Evolutionary conservation across 2,797 vertebrate genomes (phyloP).

Genomic region (Sorex maritimensis): DNA sequence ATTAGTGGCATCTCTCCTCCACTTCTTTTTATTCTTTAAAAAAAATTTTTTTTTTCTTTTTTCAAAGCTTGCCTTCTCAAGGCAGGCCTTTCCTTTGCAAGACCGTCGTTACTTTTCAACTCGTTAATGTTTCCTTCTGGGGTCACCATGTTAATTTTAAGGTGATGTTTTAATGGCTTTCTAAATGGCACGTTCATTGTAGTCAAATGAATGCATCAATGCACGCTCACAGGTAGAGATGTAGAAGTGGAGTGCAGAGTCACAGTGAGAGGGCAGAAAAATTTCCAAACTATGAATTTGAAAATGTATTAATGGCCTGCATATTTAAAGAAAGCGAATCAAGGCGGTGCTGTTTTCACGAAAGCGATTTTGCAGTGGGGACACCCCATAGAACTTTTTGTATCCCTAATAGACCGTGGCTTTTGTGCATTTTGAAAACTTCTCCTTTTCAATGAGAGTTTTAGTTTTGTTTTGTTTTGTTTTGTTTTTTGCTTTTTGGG

Average conservation of each 20-base stretch:
- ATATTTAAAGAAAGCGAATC: slow-evolving; percentile 85
- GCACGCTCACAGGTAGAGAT: slow-evolving; percentile 85
- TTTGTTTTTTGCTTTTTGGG: background rate
- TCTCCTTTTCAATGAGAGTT: slow-evolving; percentile 80
- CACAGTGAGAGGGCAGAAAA: slow-evolving; percentile 74
- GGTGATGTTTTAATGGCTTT: slow-evolving; percentile 87
- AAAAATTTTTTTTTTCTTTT: background rate
- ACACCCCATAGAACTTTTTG: slow-evolving; percentile 80
- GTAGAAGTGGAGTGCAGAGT: slow-evolving; percentile 79
- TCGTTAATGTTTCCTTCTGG: slow-evolving; percentile 83
- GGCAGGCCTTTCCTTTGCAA: slow-evolving; percentile 77
- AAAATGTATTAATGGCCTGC: slow-evolving; percentile 85
- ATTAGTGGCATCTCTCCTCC: slow-evolving; percentile 56
- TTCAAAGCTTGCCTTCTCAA: slow-evolving; percentile 72
- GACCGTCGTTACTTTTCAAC: slow-evolving; percentile 82
- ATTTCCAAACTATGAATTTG: slow-evolving; percentile 79
- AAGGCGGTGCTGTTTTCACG: slow-evolving; percentile 82
- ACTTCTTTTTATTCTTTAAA: accelerated
- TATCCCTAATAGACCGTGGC: slow-evolving; percentile 71
- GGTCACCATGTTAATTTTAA: slow-evolving; percentile 87
- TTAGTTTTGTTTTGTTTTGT: slow-evolving; percentile 52
- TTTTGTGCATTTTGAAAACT: slow-evolving; percentile 86
- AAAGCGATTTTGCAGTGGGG: slow-evolving; percentile 81
- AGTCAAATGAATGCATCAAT: slow-evolving; percentile 67
- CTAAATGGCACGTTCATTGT: slow-evolving; percentile 81